phyloP scores from a whole-genome alignment of 2,888 invertebrate genomes.

The Acronicta aceris region DNA sequence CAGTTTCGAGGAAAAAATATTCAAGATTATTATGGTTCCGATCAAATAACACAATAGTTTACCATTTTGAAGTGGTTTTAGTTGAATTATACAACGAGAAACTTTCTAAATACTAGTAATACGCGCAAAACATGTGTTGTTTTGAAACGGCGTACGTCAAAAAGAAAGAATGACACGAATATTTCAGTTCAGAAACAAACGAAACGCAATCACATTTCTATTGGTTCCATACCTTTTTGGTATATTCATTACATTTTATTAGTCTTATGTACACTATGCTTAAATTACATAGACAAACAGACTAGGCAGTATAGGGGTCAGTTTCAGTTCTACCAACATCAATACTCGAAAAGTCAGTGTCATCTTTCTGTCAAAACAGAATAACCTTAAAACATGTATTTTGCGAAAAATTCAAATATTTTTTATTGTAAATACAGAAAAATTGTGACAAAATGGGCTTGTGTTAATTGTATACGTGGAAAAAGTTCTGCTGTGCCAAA shows the following conservation, averaged over 20 bases:
- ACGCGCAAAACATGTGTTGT: constrained; percentile 78
- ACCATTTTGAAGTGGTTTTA: constrained; percentile 66
- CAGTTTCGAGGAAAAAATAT: not conserved
- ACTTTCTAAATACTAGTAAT: constrained; percentile 30
- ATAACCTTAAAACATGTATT: constrained; percentile 77
- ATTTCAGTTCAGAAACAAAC: not conserved
- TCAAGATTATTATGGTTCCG: not conserved
- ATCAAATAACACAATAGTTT: constrained; percentile 26
- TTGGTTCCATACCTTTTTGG: no score
- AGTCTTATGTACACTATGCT: no score
- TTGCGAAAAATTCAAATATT: constrained; percentile 63
- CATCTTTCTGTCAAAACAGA: constrained; percentile 46
- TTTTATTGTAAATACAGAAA: constrained; percentile 67
- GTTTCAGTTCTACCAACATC: constrained; percentile 14
- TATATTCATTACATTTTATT: no score
- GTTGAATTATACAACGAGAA: constrained; percentile 1
- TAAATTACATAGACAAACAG: no score
- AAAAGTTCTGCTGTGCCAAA: constrained; percentile 77
- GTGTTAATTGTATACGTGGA: constrained; percentile 60
- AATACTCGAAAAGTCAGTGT: constrained; percentile 4
- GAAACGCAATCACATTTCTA: no score
- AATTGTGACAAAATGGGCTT: constrained; percentile 67
- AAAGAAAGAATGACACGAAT: constrained; percentile 8
- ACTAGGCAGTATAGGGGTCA: no score
- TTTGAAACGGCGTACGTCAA: constrained; percentile 64